Conservation (phyloP, 2,888 invertebrate genomes). For the Drosophila recens region DNA sequence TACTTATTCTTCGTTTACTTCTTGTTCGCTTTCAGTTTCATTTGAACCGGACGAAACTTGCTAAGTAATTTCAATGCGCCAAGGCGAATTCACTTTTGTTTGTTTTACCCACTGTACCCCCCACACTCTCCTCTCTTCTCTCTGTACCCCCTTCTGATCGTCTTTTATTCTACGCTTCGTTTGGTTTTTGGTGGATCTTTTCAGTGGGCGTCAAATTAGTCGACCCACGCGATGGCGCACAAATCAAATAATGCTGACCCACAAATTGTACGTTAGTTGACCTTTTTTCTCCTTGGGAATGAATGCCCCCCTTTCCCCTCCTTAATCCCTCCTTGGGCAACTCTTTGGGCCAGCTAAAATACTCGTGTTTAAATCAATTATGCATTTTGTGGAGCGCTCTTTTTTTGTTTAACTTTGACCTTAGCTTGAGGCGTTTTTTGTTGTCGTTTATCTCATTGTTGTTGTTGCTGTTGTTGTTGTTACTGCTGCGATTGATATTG, state of each 20-base stretch:
- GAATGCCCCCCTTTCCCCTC: neutral
- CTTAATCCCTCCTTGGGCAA: conserved; percentile 3
- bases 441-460: conserved; percentile 56
- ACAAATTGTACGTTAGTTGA: conserved; percentile 79
- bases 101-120: conserved; percentile 46
- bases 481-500: conserved; percentile 40
- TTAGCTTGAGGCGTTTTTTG: conserved; percentile 73
- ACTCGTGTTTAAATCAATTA: conserved; percentile 82
- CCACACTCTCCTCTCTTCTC: conserved; percentile 1
- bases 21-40: conserved; percentile 76
- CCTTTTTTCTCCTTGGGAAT: conserved; percentile 54
- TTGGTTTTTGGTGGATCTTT: conserved; percentile 45
- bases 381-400: conserved; percentile 73
- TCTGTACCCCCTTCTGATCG: neutral
- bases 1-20: neutral
- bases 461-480: conserved; percentile 22
- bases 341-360: conserved; percentile 41
- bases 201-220: conserved; percentile 76
- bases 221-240: conserved; percentile 71
- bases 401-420: conserved; percentile 74
- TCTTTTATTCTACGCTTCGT: conserved; percentile 29
- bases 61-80: conserved; percentile 65
- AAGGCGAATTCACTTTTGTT: conserved; percentile 78
- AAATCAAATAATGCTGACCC: conserved; percentile 79
- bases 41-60: conserved; percentile 65